phyloP scores from a whole-genome alignment of 1,140 invertebrate genomes.

The Mamestra configurata region DNA sequence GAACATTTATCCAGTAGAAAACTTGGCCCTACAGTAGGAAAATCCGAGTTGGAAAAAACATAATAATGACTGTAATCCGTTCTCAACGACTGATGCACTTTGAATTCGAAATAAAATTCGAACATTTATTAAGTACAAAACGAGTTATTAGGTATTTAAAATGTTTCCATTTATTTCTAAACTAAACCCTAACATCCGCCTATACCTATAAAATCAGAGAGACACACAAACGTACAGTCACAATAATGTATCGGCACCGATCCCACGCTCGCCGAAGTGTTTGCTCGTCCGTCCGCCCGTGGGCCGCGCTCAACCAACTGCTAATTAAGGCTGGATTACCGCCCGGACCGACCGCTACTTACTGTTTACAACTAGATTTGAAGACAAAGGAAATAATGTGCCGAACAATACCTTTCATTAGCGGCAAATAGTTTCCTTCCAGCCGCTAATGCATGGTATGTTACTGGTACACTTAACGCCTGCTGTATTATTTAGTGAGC shows the following conservation, averaged over 20 bases:
- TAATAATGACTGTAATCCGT: no score
- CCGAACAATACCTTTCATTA: constrained; percentile 65
- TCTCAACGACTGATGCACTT: no score
- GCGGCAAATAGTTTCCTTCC: constrained; percentile 50
- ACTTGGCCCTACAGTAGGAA: no score
- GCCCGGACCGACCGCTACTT: constrained; percentile 78
- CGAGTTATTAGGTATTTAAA: no score
- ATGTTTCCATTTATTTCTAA: no score
- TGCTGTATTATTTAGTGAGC: constrained; percentile 5
- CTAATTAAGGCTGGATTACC: constrained; percentile 86
- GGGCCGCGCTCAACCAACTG: constrained; percentile 71
- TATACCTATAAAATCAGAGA: no score
- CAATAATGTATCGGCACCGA: background rate
- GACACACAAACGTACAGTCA: background rate
- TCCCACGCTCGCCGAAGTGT: constrained; percentile 5
- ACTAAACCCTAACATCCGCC: no score
- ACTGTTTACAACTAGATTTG: constrained; percentile 79
- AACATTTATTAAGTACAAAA: no score
- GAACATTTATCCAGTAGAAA: no score
- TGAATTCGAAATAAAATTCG: no score
- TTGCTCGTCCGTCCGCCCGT: constrained; percentile 62
- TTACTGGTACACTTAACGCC: constrained; percentile 17
- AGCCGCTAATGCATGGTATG: constrained; percentile 10
- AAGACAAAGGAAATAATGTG: constrained; percentile 81
- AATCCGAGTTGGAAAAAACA: no score